Evolutionary conservation across 2,113 vertebrate species (phyloP).

Genomic region (Lanius ludovicianus): DNA sequence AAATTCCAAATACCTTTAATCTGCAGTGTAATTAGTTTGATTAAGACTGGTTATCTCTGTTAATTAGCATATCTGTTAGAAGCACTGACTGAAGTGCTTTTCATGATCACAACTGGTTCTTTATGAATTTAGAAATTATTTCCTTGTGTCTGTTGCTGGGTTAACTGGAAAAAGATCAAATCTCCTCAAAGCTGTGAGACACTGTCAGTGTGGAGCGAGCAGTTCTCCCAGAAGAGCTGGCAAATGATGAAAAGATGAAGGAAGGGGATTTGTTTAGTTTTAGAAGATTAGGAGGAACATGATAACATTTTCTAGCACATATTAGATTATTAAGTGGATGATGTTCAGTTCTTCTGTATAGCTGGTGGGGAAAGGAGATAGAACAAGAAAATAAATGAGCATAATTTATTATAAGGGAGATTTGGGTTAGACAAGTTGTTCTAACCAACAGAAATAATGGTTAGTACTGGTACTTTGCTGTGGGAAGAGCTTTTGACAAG

Average conservation of each 20-base stretch:
- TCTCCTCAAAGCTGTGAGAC: conserved; percentile 5
- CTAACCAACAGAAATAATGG: background rate
- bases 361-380: background rate
- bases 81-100: conserved; percentile 43
- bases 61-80: conserved; percentile 60
- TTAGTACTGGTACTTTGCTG: background rate
- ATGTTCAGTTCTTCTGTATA: background rate
- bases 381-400: background rate
- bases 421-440: background rate
- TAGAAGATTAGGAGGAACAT: conserved; percentile 15
- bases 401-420: background rate
- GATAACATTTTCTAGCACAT: conserved; percentile 20
- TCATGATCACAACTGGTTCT: conserved; percentile 21
- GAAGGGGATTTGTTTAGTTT: conserved; percentile 47
- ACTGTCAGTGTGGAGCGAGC: background rate
- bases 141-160: background rate
- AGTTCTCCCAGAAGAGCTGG: background rate
- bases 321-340: conserved; percentile 8
- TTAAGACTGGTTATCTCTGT: conserved; percentile 53
- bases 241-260: conserved; percentile 44
- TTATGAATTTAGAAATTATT: conserved; percentile 6
- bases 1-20: conserved; percentile 39
- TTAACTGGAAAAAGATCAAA: conserved; percentile 44
- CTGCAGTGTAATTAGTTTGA: conserved; percentile 62
- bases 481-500: background rate